Evolutionary conservation across 2,113 vertebrate genomes (phyloP).

Genomic region (Cololabis saira): DNA sequence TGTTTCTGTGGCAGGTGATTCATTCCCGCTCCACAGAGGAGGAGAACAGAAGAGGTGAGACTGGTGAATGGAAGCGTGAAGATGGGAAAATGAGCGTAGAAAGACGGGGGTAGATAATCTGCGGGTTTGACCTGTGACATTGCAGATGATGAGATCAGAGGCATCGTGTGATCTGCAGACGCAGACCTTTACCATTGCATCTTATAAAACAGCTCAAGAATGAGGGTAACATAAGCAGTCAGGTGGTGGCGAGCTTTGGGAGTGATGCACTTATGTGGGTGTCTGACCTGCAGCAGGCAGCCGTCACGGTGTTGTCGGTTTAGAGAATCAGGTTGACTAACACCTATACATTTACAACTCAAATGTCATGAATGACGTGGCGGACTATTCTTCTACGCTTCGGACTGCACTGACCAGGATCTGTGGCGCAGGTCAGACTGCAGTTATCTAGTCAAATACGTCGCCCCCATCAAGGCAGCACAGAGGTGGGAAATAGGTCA

Average conservation of each 20-base stretch:
- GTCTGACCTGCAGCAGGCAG: no score
- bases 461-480: no score
- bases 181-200: not conserved
- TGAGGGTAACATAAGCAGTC: not conserved
- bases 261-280: not conserved
- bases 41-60: slow-evolving; percentile 58
- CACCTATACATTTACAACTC: no score
- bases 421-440: no score
- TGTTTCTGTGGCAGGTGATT: slow-evolving; percentile 75
- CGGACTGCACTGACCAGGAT: no score
- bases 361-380: no score
- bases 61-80: slow-evolving; percentile 60
- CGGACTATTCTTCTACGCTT: no score
- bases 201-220: slow-evolving; percentile 14
- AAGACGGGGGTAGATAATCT: slow-evolving; percentile 52
- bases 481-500: no score
- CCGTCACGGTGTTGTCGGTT: no score
- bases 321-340: no score
- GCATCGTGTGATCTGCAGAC: slow-evolving; percentile 45
- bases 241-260: not conserved
- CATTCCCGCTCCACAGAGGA: slow-evolving; percentile 63
- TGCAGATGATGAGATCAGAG: slow-evolving; percentile 62
- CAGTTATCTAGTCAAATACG: no score
- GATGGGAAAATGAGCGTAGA: slow-evolving; percentile 56
- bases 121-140: slow-evolving; percentile 54